Conservation (phyloP, 2,797 vertebrate genomes). For the Lepus oiostolus region DNA sequence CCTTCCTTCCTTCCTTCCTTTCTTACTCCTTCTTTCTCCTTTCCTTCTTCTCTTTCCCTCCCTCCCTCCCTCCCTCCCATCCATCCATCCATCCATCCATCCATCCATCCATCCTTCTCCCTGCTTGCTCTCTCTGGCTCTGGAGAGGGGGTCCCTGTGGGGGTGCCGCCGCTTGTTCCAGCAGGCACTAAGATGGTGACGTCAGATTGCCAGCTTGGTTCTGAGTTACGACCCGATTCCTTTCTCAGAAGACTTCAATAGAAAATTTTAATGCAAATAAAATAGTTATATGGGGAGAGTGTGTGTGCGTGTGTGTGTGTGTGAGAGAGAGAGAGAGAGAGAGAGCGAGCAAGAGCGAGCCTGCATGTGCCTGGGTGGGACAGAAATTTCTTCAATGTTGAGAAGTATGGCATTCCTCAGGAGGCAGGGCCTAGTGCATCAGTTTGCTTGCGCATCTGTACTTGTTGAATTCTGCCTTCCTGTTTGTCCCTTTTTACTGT, state of each 20-base stretch:
- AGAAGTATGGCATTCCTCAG: neutral
- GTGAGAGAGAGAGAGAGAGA: neutral
- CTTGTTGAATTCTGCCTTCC: neutral
- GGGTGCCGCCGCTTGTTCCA: neutral
- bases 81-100: too few species aligned
- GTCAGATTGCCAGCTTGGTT: neutral
- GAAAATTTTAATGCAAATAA: neutral
- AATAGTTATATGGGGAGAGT: neutral
- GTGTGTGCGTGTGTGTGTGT: neutral
- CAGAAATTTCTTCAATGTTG: neutral
- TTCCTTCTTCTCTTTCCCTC: too few species aligned
- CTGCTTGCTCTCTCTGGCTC: too few species aligned
- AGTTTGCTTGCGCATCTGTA: neutral
- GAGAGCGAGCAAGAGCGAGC: neutral
- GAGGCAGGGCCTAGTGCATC: neutral
- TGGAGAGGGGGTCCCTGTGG: neutral
- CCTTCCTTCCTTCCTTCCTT: too few species aligned
- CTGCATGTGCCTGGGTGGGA: neutral
- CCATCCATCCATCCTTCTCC: too few species aligned
- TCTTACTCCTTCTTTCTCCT: too few species aligned
- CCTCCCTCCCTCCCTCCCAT: too few species aligned
- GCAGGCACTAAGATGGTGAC: neutral
- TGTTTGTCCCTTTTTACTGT: neutral
- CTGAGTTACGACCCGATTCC: neutral
- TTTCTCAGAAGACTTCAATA: constrained; percentile 2